These are phyloP conservation scores for Callionymus lyra DNA, from an alignment of 2,113 vertebrate species.

Conservation along the genomic window DNA sequence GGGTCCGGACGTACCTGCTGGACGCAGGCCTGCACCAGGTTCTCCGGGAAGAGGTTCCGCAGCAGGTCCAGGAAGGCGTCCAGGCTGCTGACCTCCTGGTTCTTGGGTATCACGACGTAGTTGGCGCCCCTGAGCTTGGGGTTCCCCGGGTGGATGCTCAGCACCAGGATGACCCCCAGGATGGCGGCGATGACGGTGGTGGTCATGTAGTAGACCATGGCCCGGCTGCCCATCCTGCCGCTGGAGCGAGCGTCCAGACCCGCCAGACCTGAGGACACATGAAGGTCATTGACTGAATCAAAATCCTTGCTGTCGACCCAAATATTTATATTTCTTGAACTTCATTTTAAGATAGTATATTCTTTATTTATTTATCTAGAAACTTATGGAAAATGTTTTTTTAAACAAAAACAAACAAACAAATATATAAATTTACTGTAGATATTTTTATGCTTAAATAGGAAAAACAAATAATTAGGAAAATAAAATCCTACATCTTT, in stretches of 20 bases:
- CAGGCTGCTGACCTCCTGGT: conserved; percentile 73
- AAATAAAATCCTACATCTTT: no score
- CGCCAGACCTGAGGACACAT: conserved; percentile 63
- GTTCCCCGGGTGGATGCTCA: conserved; percentile 75
- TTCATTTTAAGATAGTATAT: no score
- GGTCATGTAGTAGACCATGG: conserved; percentile 78
- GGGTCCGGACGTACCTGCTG: conserved; percentile 64
- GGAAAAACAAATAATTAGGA: no score
- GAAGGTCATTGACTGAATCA: no score
- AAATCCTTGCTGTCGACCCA: no score
- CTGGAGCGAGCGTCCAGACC: conserved; percentile 75
- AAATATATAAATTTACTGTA: no score
- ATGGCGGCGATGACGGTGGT: conserved; percentile 73
- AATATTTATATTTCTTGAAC: no score
- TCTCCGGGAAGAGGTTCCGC: conserved; percentile 77
- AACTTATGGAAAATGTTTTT: no score
- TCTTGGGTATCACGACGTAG: conserved; percentile 16
- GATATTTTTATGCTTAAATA: no score
- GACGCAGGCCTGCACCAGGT: conserved; percentile 76
- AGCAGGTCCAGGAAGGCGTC: conserved; percentile 79
- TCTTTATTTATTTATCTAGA: no score
- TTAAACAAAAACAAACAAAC: no score
- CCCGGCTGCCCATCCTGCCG: conserved; percentile 74
- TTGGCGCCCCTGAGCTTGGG: conserved; percentile 58
- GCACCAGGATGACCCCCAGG: conserved; percentile 74